A percentile compares a stretch with the other conserved stretches of the same genome.
Evolutionary conservation across 1,140 invertebrate genomes (phyloP).

Genomic region (Drosophila punjabiensis): DNA sequence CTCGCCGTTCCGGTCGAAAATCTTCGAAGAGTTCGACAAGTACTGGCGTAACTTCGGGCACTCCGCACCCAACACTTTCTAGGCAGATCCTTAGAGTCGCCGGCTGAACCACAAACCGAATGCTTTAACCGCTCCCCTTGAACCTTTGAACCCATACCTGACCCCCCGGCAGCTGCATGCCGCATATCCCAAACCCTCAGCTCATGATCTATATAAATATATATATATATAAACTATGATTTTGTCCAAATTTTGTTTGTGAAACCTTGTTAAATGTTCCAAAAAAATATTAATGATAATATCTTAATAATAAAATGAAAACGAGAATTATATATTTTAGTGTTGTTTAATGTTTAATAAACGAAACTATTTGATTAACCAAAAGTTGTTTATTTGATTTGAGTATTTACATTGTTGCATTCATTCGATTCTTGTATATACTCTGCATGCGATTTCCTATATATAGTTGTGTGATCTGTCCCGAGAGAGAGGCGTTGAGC

Average conservation of each 20-base stretch:
- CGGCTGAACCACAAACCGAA: conserved; percentile 59
- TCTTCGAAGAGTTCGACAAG: conserved; percentile 80
- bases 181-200: conserved; percentile 27
- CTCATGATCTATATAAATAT: conserved; percentile 15
- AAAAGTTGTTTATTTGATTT: conserved; percentile 63
- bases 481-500: conserved; percentile 40
- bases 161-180: conserved; percentile 59
- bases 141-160: background rate
- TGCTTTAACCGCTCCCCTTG: conserved; percentile 36
- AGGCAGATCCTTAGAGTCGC: conserved; percentile 45
- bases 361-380: conserved; percentile 73
- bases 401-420: conserved; percentile 59
- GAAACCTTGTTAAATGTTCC: conserved; percentile 68
- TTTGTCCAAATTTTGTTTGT: conserved; percentile 48
- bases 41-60: conserved; percentile 82
- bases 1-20: conserved; percentile 77
- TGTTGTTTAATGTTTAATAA: conserved; percentile 83
- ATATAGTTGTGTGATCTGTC: conserved; percentile 34
- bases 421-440: conserved; percentile 34
- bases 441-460: conserved; percentile 32
- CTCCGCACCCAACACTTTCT: conserved; percentile 49
- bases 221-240: conserved; percentile 28
- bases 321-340: conserved; percentile 50
- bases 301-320: conserved; percentile 52
- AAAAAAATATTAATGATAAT: conserved; percentile 31